Conservation (phyloP, 2,888 invertebrate genomes). For the Apodemia duryi region DNA sequence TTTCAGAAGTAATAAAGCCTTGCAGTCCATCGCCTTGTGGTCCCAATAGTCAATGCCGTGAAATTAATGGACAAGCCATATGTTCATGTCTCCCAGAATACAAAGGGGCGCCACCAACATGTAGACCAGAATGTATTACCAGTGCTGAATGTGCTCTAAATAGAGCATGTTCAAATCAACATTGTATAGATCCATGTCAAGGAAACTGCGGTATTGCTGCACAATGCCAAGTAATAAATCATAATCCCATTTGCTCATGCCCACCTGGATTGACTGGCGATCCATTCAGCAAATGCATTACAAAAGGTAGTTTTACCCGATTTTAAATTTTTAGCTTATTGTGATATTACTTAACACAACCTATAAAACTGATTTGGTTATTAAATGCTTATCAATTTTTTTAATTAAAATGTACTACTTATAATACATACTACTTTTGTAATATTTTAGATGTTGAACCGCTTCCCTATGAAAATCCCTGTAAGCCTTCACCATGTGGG, state of each 20-base stretch:
- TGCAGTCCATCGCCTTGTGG: constrained; percentile 87
- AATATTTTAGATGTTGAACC: constrained; percentile 44
- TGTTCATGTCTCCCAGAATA: constrained; percentile 84
- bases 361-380: too few relatives aligned
- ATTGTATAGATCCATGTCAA: constrained; percentile 85
- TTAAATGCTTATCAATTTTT: not conserved
- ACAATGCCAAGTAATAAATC: constrained; percentile 85
- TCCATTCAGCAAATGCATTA: constrained; percentile 83
- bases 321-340: not conserved
- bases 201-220: constrained; percentile 86
- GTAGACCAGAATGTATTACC: constrained; percentile 85
- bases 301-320: constrained; percentile 69
- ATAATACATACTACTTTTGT: too few relatives aligned
- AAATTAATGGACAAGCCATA: constrained; percentile 83
- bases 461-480: constrained; percentile 71
- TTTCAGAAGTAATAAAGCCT: constrained; percentile 68
- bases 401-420: too few relatives aligned
- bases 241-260: constrained; percentile 86
- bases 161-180: constrained; percentile 84
- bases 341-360: not conserved
- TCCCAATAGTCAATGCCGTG: constrained; percentile 84
- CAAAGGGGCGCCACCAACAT: constrained; percentile 84
- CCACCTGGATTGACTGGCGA: constrained; percentile 83
- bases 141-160: constrained; percentile 84
- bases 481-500: constrained; percentile 88